Conservation (phyloP, 1,140 invertebrate species). For the Acyrthosiphon pisum region DNA sequence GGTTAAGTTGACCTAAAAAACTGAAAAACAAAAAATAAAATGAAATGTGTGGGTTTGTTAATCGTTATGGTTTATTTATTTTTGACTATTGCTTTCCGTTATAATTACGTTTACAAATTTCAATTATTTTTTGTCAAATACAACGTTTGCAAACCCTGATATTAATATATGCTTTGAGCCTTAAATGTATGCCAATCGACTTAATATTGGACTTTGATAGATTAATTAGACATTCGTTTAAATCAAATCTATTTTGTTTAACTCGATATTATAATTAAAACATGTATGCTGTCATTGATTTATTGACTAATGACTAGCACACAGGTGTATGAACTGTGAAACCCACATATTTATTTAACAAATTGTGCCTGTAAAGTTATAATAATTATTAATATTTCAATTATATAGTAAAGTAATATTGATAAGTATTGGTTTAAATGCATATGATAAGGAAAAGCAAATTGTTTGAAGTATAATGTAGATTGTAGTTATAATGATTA, state of each 20-base stretch:
- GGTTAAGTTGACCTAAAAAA: too few species aligned
- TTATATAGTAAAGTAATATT: background rate
- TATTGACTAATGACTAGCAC: too few species aligned
- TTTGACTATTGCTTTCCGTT: too few species aligned
- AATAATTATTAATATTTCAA: background rate
- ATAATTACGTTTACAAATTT: too few species aligned
- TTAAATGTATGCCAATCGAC: background rate
- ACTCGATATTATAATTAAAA: background rate
- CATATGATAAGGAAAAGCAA: background rate
- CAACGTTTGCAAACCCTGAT: too few species aligned
- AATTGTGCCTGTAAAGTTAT: background rate
- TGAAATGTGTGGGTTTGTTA: too few species aligned
- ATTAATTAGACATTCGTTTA: background rate
- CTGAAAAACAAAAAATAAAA: too few species aligned
- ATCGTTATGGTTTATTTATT: too few species aligned
- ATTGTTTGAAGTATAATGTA: background rate
- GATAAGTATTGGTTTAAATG: background rate
- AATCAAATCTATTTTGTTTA: background rate
- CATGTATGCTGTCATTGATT: too few species aligned
- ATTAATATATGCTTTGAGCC: background rate
- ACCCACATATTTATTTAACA: too few species aligned
- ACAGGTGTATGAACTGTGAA: too few species aligned
- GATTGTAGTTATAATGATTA: background rate
- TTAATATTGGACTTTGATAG: background rate
- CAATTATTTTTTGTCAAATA: too few species aligned